phyloP scores from a whole-genome alignment of 1,140 invertebrate genomes.

The Tetranychus cinnabarinus region DNA sequence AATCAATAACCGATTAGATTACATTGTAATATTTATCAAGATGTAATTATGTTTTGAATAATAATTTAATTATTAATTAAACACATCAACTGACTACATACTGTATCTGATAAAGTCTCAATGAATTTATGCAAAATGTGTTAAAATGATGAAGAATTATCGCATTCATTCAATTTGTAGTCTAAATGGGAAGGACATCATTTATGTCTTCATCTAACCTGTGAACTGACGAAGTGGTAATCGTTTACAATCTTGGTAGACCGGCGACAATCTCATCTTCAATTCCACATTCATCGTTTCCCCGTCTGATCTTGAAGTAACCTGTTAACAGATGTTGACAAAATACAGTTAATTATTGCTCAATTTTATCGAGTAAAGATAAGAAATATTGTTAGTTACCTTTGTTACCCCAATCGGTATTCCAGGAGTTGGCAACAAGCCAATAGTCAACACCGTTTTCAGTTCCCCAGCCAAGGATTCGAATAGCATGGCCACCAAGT shows the following conservation, averaged over 20 bases:
- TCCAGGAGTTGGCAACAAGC: conserved; percentile 21
- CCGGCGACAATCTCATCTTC: conserved; percentile 19
- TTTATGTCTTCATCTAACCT: too few species aligned
- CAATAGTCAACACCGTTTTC: conserved; percentile 4
- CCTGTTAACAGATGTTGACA: background rate
- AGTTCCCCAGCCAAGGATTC: conserved; percentile 8
- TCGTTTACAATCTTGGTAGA: conserved; percentile 17
- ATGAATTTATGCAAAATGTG: too few species aligned
- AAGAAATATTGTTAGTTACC: background rate
- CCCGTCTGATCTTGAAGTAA: conserved; percentile 14
- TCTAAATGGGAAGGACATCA: too few species aligned
- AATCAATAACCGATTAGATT: too few species aligned
- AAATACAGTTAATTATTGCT: background rate
- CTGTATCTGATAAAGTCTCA: too few species aligned
- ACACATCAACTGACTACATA: too few species aligned
- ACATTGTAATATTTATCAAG: too few species aligned
- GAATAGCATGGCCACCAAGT: conserved; percentile 8
- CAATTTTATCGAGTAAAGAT: background rate
- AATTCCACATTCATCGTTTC: conserved; percentile 28
- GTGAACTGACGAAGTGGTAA: background rate
- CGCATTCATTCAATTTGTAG: too few species aligned
- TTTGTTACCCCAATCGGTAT: conserved; percentile 19
- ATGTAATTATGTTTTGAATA: too few species aligned
- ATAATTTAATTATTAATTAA: too few species aligned
- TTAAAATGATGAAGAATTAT: too few species aligned